Conservation (phyloP, 2,113 vertebrate species). For the Rostratula benghalensis region DNA sequence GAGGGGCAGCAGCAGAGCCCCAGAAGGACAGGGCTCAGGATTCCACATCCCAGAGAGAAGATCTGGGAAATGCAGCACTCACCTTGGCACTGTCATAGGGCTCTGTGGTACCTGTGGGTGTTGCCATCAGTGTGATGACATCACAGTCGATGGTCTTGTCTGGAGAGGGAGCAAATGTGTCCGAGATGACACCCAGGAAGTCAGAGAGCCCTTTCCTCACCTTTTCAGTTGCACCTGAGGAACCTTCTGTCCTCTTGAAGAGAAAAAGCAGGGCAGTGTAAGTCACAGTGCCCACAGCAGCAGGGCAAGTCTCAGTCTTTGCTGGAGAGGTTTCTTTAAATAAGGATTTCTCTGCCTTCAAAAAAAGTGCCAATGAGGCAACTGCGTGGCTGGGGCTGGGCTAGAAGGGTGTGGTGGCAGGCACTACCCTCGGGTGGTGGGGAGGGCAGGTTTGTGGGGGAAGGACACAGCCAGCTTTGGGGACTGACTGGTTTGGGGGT, state of each 20-base stretch:
- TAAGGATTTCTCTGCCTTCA: background rate
- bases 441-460: background rate
- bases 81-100: slow-evolving; percentile 96
- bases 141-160: slow-evolving; percentile 99
- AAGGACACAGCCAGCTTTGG: background rate
- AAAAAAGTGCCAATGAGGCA: fast-evolving
- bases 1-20: background rate
- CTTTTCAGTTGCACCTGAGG: slow-evolving; percentile 91
- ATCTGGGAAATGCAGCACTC: fast-evolving
- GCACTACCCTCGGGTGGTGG: background rate
- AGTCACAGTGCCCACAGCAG: background rate
- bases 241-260: slow-evolving; percentile 84
- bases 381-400: background rate
- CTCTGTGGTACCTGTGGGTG: slow-evolving; percentile 92
- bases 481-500: background rate
- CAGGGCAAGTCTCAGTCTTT: background rate
- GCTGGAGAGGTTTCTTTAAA: background rate
- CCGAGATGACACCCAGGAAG: slow-evolving; percentile 94
- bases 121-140: slow-evolving; percentile 95
- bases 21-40: fast-evolving
- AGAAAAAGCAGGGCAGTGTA: background rate
- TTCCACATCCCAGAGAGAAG: fast-evolving
- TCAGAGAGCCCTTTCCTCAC: slow-evolving; percentile 94
- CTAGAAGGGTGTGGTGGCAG: background rate
- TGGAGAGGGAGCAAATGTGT: slow-evolving; percentile 93